Evolutionary conservation across 2,797 vertebrate genomes (phyloP).

Genomic region (Streptopelia turtur): DNA sequence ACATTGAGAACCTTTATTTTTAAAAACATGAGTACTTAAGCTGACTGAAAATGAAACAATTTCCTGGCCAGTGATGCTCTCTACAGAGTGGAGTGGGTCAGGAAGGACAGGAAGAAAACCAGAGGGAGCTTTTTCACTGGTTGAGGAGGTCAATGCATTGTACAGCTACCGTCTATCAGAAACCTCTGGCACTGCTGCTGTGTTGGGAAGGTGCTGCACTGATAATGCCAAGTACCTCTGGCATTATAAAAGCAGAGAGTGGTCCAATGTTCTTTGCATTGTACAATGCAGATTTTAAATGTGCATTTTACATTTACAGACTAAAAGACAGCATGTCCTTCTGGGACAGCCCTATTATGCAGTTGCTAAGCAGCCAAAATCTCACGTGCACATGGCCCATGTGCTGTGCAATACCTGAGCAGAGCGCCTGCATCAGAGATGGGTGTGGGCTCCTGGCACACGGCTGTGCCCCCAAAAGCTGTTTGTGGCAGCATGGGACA

Average conservation of each 20-base stretch:
- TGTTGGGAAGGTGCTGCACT: neutral
- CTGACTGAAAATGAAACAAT: neutral
- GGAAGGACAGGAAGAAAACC: neutral
- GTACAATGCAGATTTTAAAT: neutral
- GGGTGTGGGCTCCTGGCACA: neutral
- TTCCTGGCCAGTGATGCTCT: neutral
- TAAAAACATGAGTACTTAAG: neutral
- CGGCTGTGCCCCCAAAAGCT: neutral
- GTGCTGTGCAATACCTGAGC: neutral
- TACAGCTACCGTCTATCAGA: neutral
- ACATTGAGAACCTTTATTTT: neutral
- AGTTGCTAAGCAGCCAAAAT: slow-evolving; percentile 33
- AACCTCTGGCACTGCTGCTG: neutral
- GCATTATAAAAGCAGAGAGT: neutral
- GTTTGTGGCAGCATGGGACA: neutral
- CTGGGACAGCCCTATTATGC: neutral
- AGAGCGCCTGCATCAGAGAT: fast-evolving
- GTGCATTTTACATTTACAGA: neutral
- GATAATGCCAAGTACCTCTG: neutral
- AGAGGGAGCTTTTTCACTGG: neutral
- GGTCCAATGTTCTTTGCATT: neutral
- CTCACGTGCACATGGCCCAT: neutral
- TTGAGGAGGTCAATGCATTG: neutral
- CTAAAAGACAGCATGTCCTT: neutral
- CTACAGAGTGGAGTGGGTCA: neutral